Base-by-base conservation (phyloP, 2,797 vertebrate genomes). In the Typhlichthys eigenmanni region DNA sequence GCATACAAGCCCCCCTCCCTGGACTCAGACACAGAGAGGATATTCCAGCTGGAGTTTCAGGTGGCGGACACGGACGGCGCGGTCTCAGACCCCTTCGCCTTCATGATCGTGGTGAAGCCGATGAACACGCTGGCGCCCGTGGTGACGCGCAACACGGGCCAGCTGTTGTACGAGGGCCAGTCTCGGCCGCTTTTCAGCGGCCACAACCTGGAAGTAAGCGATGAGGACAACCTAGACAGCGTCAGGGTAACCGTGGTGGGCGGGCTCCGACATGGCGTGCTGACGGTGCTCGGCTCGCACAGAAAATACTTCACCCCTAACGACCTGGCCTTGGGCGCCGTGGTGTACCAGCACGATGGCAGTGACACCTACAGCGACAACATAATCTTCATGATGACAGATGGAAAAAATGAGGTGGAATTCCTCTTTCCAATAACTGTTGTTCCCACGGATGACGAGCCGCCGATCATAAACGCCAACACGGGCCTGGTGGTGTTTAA, bases 131-230 rank as follows among this genome's bases (percentile, higher is more conserved):
- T 99, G 69, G 97, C 96, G 0, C 97, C 97, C 0, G 92, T 97
- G 3, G 95, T 98, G 64, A 96, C 93, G 0, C 91, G 92, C 3
- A 99, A 99, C 87, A 95, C 94, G 0, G 97, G 97, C 0, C 97
- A 98, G 9, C 87, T 98, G 60, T 92, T 99, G n/a, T 99, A 96
- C 0, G 96, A 99, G 75, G 97, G 97, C 0, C 96, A 99, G 75
- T 97, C 95, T 0, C 89, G 95, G 29, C 93, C 95, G 1, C 94
- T 99, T 7, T 93, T 95, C 0, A 92, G 86, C 1, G 60, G 76
- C 3, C 93, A 92, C 29, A 98, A 94, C 86, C 78, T 98, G 82
- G 91, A 96, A 79, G 90, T 99, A 75, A 95, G 95, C 6, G 96
- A 98, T 1, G 95, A 97, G 78, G 96, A 98, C 72, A 93, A 98